phyloP scores from a whole-genome alignment of 1,140 invertebrate species.

The Fragariocoptes setiger region DNA sequence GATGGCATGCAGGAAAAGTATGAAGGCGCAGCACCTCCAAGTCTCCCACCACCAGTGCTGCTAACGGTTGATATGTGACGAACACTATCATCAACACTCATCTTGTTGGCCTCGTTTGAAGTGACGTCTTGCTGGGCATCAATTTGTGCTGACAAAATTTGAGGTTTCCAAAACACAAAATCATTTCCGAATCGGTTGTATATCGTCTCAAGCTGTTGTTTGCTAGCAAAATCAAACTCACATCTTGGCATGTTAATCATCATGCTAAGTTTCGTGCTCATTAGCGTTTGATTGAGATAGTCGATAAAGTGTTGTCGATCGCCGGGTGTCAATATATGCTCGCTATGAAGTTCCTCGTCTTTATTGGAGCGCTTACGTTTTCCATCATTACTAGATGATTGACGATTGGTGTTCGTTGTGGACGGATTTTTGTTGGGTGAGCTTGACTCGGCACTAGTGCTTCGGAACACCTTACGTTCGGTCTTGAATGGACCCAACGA shows the following conservation, averaged over 20 bases:
- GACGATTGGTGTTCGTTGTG: neutral
- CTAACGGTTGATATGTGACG: neutral
- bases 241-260: slow-evolving; percentile 5
- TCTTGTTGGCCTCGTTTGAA: neutral
- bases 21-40: neutral
- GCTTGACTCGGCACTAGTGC: neutral
- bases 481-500: neutral
- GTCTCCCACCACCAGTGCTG: too few relatives aligned
- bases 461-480: neutral
- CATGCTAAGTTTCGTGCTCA: slow-evolving; percentile 3
- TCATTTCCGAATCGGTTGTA: slow-evolving; percentile 11
- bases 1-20: neutral
- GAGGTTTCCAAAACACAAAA: slow-evolving; percentile 8
- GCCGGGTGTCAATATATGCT: slow-evolving; percentile 8
- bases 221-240: slow-evolving; percentile 6
- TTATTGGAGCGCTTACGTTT: slow-evolving; percentile 2
- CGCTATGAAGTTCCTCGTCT: slow-evolving; percentile 3
- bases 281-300: slow-evolving; percentile 3
- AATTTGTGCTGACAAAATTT: neutral
- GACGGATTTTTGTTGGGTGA: neutral
- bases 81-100: neutral
- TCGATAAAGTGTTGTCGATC: slow-evolving; percentile 4
- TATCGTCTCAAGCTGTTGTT: slow-evolving; percentile 8
- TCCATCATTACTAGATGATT: slow-evolving; percentile 7
- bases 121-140: too few relatives aligned